A percentile compares a stretch with the other conserved stretches of the same genome.
These are phyloP conservation scores for Nylanderia fulva DNA, from an alignment of 1,140 invertebrate genomes.

Conservation along the genomic window DNA sequence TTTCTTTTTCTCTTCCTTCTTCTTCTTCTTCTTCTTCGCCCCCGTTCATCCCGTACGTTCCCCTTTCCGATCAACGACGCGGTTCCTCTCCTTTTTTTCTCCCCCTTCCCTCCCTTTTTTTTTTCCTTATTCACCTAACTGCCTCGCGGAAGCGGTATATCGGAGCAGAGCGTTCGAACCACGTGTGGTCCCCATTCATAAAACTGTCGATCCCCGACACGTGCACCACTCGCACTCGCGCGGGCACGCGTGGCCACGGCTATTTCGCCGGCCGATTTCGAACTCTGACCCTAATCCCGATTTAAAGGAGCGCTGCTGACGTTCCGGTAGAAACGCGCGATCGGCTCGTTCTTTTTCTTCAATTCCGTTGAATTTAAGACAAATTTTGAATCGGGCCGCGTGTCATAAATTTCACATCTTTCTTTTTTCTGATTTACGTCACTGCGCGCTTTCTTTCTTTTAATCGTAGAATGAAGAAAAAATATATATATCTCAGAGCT, in stretches of 20 bases:
- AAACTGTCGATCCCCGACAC: constrained; percentile 68
- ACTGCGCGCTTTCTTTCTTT: background rate
- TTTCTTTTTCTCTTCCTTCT: constrained; percentile 36
- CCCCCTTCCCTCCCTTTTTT: background rate
- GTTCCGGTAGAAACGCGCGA: background rate
- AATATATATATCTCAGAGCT: background rate
- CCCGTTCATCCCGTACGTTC: background rate
- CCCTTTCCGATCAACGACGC: constrained; percentile 12
- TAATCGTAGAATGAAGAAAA: background rate
- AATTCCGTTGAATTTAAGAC: too few species aligned
- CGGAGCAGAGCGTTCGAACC: constrained; percentile 70
- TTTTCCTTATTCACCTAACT: constrained; percentile 67
- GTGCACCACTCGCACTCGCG: constrained; percentile 62
- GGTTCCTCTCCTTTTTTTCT: constrained; percentile 42
- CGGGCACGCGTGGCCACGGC: constrained; percentile 35
- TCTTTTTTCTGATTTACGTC: background rate
- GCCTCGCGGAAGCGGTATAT: constrained; percentile 71
- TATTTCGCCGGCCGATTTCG: constrained; percentile 51
- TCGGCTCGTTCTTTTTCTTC: too few species aligned
- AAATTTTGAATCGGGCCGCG: too few species aligned
- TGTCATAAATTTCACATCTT: background rate
- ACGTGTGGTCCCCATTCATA: constrained; percentile 76
- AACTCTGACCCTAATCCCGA: constrained; percentile 59
- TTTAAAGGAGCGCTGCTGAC: constrained; percentile 57
- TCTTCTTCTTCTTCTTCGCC: constrained; percentile 7